Evolutionary conservation across 2,797 vertebrate genomes (phyloP).

Genomic region (Ctenopoma multispine): DNA sequence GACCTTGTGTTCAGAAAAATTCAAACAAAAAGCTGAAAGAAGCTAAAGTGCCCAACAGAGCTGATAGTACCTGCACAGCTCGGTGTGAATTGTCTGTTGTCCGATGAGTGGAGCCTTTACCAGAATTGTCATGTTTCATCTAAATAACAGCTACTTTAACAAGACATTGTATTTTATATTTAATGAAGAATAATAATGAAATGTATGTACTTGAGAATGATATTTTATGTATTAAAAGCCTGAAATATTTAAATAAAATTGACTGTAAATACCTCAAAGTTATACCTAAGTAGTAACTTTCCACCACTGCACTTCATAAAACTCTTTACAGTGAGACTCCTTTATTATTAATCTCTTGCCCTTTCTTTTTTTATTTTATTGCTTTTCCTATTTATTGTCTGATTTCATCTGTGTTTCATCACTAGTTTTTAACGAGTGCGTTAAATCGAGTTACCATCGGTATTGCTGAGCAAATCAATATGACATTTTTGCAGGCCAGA

Average conservation of each 20-base stretch:
- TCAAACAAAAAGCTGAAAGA: background rate
- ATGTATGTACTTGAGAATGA: background rate
- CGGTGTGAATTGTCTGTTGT: background rate
- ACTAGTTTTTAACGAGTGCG: constrained; percentile 2
- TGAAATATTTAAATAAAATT: too few relatives aligned
- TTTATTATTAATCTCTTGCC: background rate
- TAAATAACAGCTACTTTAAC: too few relatives aligned
- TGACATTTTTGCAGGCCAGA: background rate
- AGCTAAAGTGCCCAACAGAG: background rate
- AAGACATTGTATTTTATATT: too few relatives aligned
- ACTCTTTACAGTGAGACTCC: background rate
- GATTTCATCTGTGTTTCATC: background rate
- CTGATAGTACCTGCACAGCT: background rate
- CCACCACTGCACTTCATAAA: background rate
- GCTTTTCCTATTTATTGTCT: constrained; percentile 9
- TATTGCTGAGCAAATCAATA: constrained; percentile 9
- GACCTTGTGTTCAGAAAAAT: background rate
- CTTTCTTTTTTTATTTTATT: constrained; percentile 5
- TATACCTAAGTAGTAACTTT: background rate
- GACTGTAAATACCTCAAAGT: background rate
- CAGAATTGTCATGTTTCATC: background rate
- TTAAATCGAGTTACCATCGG: constrained; percentile 9
- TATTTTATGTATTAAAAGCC: background rate
- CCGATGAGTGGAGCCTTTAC: background rate
- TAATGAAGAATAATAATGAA: too few relatives aligned